phyloP scores from a whole-genome alignment of 2,113 vertebrate genomes.

The Tychaedon coryphoeus region DNA sequence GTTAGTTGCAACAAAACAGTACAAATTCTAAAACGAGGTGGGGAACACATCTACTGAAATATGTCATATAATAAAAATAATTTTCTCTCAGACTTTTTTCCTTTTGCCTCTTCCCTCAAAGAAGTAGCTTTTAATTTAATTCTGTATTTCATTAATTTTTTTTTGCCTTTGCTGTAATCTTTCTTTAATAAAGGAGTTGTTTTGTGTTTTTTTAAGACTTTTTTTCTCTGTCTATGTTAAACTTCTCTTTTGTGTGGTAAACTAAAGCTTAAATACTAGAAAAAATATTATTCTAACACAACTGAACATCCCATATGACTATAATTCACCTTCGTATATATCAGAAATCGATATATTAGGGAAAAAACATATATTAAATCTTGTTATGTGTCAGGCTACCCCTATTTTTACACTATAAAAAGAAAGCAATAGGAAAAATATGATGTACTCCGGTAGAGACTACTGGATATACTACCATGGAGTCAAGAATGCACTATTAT shows the following conservation, averaged over 20 bases:
- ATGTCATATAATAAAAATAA: background rate
- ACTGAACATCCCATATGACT: background rate
- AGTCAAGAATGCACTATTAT: background rate
- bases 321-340: background rate
- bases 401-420: background rate
- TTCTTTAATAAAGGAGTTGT: background rate
- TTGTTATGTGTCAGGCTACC: background rate
- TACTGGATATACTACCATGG: background rate
- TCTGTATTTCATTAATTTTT: background rate
- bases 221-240: background rate
- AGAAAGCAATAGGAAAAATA: background rate
- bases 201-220: background rate
- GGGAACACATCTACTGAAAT: background rate
- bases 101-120: background rate
- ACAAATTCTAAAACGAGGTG: background rate
- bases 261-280: background rate
- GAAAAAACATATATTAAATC: background rate
- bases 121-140: background rate
- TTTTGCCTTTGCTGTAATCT: background rate
- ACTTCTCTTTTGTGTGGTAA: background rate
- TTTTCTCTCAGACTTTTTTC: background rate
- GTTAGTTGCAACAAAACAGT: background rate
- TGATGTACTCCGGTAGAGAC: background rate
- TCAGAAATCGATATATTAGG: background rate
- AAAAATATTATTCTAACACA: background rate